Percentiles rank a stretch among this genome's conserved stretches.
These are phyloP conservation scores for Atta colombica DNA, from an alignment of 1,140 invertebrate species.

Conservation along the genomic window DNA sequence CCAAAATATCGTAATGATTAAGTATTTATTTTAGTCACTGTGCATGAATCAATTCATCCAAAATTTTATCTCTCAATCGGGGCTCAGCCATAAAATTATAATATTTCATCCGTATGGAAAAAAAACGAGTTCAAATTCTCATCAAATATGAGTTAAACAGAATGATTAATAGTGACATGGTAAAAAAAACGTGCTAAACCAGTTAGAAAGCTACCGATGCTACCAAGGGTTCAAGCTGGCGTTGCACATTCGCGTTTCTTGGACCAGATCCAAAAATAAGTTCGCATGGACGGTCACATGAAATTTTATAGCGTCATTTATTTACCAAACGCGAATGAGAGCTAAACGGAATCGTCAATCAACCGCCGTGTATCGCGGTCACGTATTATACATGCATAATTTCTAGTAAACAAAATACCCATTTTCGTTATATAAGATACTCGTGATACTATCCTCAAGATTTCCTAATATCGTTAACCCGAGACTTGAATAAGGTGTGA, in stretches of 20 bases:
- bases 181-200: constrained; percentile 17
- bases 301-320: constrained; percentile 52
- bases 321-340: constrained; percentile 34
- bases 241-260: constrained; percentile 7
- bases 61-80: neutral
- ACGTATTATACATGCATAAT: neutral
- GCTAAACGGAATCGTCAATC: neutral
- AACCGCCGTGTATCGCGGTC: neutral
- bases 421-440: neutral
- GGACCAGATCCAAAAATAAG: constrained; percentile 64
- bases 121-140: neutral
- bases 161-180: constrained; percentile 17
- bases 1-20: neutral
- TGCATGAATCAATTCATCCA: neutral
- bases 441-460: neutral
- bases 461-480: neutral
- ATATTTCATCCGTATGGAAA: neutral
- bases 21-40: neutral
- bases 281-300: constrained; percentile 26
- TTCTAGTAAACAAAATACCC: constrained; percentile 3
- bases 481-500: neutral
- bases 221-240: neutral
- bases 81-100: neutral
- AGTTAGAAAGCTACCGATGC: constrained; percentile 27
- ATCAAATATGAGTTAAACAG: constrained; percentile 23